phyloP scores from a whole-genome alignment of 2,797 vertebrate species.

The Sternotherus odoratus region DNA sequence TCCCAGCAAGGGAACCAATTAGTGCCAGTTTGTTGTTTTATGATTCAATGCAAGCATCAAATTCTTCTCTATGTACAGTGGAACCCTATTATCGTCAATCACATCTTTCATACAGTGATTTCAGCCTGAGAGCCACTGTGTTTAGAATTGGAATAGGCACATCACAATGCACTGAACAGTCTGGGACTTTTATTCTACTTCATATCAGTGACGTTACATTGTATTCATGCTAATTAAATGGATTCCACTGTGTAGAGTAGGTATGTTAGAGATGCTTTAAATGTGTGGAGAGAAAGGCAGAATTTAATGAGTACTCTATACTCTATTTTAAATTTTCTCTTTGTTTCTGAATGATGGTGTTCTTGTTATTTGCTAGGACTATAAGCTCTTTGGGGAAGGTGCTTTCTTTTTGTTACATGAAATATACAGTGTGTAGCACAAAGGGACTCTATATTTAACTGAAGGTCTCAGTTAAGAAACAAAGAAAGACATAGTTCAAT shows the following conservation, averaged over 20 bases:
- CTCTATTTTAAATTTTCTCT: neutral
- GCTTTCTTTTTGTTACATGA: neutral
- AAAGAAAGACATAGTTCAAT: too few relatives aligned
- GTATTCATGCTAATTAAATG: conserved; percentile 37
- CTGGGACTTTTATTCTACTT: neutral
- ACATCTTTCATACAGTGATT: neutral
- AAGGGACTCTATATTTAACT: neutral
- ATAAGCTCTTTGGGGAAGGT: neutral
- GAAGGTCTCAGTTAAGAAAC: too few relatives aligned
- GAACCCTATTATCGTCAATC: neutral
- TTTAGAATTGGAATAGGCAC: conserved; percentile 7
- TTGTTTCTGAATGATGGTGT: neutral
- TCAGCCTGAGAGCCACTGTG: neutral
- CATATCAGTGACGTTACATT: neutral
- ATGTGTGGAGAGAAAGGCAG: neutral
- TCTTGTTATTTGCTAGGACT: neutral
- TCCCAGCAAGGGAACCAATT: neutral
- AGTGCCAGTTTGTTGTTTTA: neutral
- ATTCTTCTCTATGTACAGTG: neutral
- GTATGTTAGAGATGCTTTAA: conserved; percentile 36
- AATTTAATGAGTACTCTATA: neutral
- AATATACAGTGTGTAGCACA: neutral
- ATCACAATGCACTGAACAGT: neutral
- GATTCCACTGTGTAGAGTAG: neutral
- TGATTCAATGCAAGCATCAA: neutral